Conservation (phyloP, 2,888 invertebrate species). For the Morpho deidamia region DNA sequence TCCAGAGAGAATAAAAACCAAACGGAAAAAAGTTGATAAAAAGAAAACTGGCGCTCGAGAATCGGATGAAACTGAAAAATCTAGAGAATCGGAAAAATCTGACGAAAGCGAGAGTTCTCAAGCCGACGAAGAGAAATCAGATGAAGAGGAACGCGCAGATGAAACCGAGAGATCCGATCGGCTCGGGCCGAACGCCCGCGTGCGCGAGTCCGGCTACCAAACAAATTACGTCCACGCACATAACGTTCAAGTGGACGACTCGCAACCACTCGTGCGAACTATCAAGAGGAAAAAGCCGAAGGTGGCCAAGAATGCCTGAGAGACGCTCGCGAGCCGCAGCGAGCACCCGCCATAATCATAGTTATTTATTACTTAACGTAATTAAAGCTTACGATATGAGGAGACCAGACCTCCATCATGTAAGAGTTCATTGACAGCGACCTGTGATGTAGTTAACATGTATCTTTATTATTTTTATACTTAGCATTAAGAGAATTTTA, state of each 20-base stretch:
- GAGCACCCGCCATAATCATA: conserved; percentile 55
- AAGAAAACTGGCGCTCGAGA: conserved; percentile 32
- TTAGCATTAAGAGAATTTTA: conserved; percentile 50
- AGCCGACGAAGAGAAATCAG: conserved; percentile 25
- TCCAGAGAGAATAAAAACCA: conserved; percentile 34
- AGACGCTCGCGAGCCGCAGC: conserved; percentile 23
- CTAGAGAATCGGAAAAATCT: conserved; percentile 27
- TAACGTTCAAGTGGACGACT: conserved; percentile 54
- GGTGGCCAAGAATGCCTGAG: conserved; percentile 27
- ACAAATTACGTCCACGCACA: conserved; percentile 56
- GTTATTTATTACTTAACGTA: conserved; percentile 52
- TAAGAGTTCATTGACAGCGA: conserved; percentile 20
- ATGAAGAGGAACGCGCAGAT: conserved; percentile 34
- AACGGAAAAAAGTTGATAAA: conserved; percentile 26
- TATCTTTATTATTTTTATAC: conserved; percentile 65
- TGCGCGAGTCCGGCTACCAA: conserved; percentile 51
- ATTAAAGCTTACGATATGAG: conserved; percentile 7
- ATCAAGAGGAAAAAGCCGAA: conserved; percentile 32
- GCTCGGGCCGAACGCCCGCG: conserved; percentile 52
- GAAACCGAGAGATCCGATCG: conserved; percentile 37
- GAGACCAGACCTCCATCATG: neutral
- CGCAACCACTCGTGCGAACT: conserved; percentile 31
- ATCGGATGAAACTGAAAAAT: conserved; percentile 29
- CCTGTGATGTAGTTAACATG: conserved; percentile 45
- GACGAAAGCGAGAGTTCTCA: conserved; percentile 29